Base-by-base conservation (phyloP, 2,797 vertebrate species). In the Sparus aurata region DNA sequence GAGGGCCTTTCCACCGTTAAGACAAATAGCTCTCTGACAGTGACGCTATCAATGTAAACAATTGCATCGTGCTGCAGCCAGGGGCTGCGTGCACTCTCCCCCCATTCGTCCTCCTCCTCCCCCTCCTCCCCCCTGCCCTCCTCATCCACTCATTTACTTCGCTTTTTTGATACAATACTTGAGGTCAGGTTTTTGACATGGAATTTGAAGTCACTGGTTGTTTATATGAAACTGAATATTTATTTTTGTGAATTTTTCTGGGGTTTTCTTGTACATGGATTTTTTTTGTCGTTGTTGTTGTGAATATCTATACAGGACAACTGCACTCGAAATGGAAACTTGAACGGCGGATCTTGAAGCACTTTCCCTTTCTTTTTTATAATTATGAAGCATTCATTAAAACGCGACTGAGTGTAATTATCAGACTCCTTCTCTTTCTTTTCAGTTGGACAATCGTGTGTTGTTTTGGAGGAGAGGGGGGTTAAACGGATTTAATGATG, bases 291-390 rank as follows among this genome's bases (percentile, higher is more conserved):
- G 60, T 69, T 89, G 60, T 91, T 90, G 77, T 92, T 94, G 91
- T 95, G 89, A 82, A 80, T 65, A 73, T 85, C 73, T 84, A 82
- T 85, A 85, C 91, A 92, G 88, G 86, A 94, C 82, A 95, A 93
- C 94, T 95, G 95, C 95, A 96, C 95, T 95, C 94, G 75, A 93
- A 91, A 93, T 94, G 92, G 92, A 95, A 95, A 95, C 95, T 96
- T 96, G 95, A 95, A 96, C 88, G 83, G 92, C 92, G 92, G 91
- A 95, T 95, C 92, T 95, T 94, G 89, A 95, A 95, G 95, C 95
- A 96, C 95, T 96, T 96, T 96, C 92, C 91, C 89, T 93, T 92
- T 93, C 84, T 87, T 85, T 85, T 85, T 27, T 90, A 81, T 85
- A 82, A 91, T 90, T 91, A 92, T 93, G 85, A 93, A 92, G 78